phyloP scores from a whole-genome alignment of 2,888 invertebrate species.

The Busseola fusca region DNA sequence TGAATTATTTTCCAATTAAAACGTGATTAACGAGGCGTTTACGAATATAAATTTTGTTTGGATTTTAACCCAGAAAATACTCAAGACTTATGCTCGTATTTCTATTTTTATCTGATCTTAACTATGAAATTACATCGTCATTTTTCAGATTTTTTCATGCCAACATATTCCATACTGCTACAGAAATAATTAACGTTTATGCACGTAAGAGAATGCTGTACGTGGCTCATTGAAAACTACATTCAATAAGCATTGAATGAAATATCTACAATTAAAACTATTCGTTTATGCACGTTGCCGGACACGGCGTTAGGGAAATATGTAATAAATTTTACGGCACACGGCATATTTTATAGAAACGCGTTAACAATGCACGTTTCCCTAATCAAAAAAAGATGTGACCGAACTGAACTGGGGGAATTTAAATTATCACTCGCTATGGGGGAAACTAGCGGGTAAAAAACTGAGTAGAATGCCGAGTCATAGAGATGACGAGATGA shows the following conservation, averaged over 20 bases:
- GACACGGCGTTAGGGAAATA: slow-evolving; percentile 11
- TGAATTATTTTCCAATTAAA: slow-evolving; percentile 50
- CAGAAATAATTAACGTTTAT: slow-evolving; percentile 5
- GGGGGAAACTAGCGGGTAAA: slow-evolving; percentile 6
- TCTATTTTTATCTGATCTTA: slow-evolving; percentile 30
- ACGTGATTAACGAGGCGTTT: slow-evolving; percentile 31
- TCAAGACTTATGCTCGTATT: slow-evolving; percentile 7
- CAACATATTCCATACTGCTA: background rate
- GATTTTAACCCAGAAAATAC: slow-evolving; percentile 24
- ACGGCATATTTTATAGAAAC: background rate
- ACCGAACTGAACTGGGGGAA: slow-evolving; percentile 13
- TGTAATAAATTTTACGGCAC: slow-evolving; percentile 2
- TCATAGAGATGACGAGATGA: slow-evolving; percentile 20
- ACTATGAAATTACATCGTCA: slow-evolving; percentile 23
- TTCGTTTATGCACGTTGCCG: slow-evolving; percentile 7
- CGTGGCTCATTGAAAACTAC: background rate
- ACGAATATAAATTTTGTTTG: slow-evolving; percentile 31
- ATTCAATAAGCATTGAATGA: slow-evolving; percentile 8
- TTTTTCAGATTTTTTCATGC: slow-evolving; percentile 4
- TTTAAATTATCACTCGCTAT: slow-evolving; percentile 6
- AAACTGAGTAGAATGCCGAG: slow-evolving; percentile 1
- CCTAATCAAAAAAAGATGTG: slow-evolving; percentile 9
- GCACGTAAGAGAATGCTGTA: background rate
- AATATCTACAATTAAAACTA: slow-evolving; percentile 18
- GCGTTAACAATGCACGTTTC: slow-evolving; percentile 2